phyloP scores from a whole-genome alignment of 2,113 vertebrate species.

The Dryoscopus gambensis region DNA sequence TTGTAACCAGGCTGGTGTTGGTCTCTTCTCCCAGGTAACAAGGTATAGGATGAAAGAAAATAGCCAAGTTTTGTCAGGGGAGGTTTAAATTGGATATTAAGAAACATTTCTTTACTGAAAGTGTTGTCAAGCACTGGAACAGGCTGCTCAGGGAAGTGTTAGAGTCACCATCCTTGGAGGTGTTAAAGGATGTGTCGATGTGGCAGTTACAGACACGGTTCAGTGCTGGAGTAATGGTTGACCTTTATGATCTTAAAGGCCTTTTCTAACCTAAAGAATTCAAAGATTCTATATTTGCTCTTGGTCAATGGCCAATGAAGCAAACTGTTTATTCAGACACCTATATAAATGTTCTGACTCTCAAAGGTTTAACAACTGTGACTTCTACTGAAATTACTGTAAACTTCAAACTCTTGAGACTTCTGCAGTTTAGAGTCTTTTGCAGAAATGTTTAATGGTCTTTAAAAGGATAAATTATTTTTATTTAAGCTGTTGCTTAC shows the following conservation, averaged over 20 bases:
- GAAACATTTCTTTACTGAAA: background rate
- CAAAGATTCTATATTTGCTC: background rate
- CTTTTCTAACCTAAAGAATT: background rate
- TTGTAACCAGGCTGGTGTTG: fast-evolving
- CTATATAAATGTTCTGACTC: background rate
- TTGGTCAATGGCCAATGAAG: background rate
- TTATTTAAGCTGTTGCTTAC: background rate
- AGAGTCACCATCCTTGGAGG: background rate
- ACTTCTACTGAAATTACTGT: background rate
- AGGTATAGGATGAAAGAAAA: background rate
- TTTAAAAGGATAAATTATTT: background rate
- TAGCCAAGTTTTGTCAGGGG: background rate
- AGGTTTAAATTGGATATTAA: background rate
- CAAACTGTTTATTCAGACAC: background rate
- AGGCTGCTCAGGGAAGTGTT: background rate
- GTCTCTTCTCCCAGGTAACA: background rate
- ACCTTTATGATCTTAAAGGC: background rate
- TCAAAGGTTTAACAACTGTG: background rate
- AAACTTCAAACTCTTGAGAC: background rate
- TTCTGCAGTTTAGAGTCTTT: background rate
- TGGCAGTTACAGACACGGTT: background rate
- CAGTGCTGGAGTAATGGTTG: background rate
- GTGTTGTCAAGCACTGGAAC: fast-evolving
- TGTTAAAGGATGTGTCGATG: background rate
- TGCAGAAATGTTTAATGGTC: background rate